Base-by-base conservation (phyloP, 37 sponge, comb jelly and placozoan genomes). In the Cliona cf. orientalis region DNA sequence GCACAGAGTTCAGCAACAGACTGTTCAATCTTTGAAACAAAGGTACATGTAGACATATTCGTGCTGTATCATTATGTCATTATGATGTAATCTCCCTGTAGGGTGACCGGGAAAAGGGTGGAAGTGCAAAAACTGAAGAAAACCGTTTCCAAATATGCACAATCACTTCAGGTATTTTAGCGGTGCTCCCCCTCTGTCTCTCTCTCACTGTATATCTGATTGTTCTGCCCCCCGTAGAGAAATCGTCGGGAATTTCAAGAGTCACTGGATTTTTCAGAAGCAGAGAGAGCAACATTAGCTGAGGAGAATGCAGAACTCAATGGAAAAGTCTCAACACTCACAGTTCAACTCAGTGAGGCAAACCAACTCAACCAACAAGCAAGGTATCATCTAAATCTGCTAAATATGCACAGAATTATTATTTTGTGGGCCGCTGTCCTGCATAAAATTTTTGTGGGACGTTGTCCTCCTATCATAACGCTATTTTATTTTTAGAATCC, bases 271-370 rank as follows among this genome's bases (percentile, higher is more conserved):
- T 86, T 86, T 44, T 60, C 72, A 19, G 86, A 86, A 32, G 63
- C 76, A 3, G 86, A 86, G 77, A 58, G 86, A 42, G 14, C 34
- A 9, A 46, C 49, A 36, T 35, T 86, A 3, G n/a, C 61, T 42
- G 79, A 78, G 56, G 46, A 72, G 26, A 86, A 78, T 31, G 14
- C 37, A 5, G 86, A 86, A 31, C 33, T 86, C 22, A 79, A 86
- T 44, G 22, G 61, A 71, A 42, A 86, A 58, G 71, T 86, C 1
- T 2, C n/a, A 0, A 46, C 57, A 29, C 39, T 68, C 23, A 11
- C 4, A 12, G 23, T 21, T n/a, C 0, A 46, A 0, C 80, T 79
- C 19, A 35, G 32, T 1, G 69, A 66, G 57, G 68, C 12, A 53
- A n/a, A 67, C n/a, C n/a, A n/a, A n/a, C n/a, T n/a, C n/a, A n/a